Base-by-base conservation (phyloP, 2,888 invertebrate genomes). In the Drosophila algonquin region DNA sequence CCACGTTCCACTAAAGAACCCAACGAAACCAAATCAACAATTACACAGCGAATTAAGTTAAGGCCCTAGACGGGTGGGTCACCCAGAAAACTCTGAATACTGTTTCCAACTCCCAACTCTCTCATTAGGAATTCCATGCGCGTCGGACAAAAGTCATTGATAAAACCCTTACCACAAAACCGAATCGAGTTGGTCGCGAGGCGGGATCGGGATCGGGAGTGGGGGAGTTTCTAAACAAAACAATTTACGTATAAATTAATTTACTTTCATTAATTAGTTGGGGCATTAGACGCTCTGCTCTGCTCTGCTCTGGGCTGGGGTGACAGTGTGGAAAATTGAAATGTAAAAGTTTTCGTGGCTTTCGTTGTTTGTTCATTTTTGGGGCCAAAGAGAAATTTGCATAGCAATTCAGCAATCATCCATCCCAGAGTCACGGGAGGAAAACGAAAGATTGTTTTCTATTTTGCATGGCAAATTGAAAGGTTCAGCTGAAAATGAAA, bases 251-350 rank as follows among this genome's bases (percentile, higher is more conserved):
- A 89, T 89, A 90, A 90, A 90, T 90, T 90, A 90, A 90, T 90
- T 90, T 87, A 90, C 89, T 88, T 90, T 90, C 90, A 90, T 90
- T 90, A 90, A 90, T 90, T 90, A 90, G 90, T 78, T 77, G 65
- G 76, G 76, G 79, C 71, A 86, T 83, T 86, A 79, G 84, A 79
- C 73, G 74, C 63, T 57, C 76, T 73, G 76, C 80, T 77, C 76
- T 35, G 35, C 12, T 3, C 35, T 32, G 12, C 12, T 12, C 35
- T 44, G 50, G 7, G 16, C 27, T 53, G 79, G 79, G 80, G 75
- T 72, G 79, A 81, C 84, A 75, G 72, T 80, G 83, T 76, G 76
- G 71, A 82, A 79, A 84, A 78, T 80, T 77, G 68, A 70, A 78
- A 74, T 73, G 79, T 60, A 73, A 74, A 83, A 79, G 80, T 78